Evolutionary conservation across 2,797 vertebrate genomes (phyloP).

Genomic region (Gallinago nigripennis): DNA sequence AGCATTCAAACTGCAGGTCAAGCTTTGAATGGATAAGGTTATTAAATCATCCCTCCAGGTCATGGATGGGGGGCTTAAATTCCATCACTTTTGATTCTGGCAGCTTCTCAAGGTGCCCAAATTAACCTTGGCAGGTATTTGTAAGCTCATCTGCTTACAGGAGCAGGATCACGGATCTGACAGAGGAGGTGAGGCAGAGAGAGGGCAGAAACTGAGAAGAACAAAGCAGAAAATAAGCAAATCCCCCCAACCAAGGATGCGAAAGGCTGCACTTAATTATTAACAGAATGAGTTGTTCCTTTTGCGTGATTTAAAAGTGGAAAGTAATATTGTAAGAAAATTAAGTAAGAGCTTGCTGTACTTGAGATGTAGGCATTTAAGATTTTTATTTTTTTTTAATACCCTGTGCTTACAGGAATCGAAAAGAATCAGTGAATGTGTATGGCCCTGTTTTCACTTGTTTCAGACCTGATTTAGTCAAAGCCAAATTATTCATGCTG

Average conservation of each 20-base stretch:
- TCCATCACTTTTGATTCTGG: neutral
- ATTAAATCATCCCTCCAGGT: neutral
- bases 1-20: neutral
- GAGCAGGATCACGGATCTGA: neutral
- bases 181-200: neutral
- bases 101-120: neutral
- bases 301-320: neutral
- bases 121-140: conserved; percentile 2
- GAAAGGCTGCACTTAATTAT: neutral
- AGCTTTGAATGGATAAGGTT: neutral
- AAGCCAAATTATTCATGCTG: conserved; percentile 57
- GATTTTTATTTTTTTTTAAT: neutral
- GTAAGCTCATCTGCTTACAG: neutral
- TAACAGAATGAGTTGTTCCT: neutral
- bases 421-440: neutral
- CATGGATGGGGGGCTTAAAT: neutral
- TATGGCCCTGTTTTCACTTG: neutral
- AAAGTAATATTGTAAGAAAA: neutral
- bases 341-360: neutral
- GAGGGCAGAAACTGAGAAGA: neutral
- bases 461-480: conserved; percentile 46
- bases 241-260: neutral
- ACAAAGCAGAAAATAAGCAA: neutral
- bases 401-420: neutral
- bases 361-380: neutral